Evolutionary conservation across 35 echinoderm and acorn worm species (phyloP).

Genomic region (Strongylocentrotus purpuratus): DNA sequence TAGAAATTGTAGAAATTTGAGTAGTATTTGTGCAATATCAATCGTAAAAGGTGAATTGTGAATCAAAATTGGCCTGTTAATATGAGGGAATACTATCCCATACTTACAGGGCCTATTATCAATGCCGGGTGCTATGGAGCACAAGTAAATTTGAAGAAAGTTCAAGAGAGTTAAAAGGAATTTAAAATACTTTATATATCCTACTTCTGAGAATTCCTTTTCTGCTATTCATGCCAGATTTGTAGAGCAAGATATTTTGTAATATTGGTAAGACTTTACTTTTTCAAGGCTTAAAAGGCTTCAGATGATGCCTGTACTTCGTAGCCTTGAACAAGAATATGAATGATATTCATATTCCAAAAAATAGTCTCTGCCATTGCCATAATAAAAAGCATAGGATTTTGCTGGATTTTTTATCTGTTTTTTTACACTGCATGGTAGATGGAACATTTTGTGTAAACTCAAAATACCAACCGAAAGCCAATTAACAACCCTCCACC

Average conservation of each 20-base stretch:
- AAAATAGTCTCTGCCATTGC: too few relatives aligned
- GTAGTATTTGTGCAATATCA: background rate
- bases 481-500: background rate
- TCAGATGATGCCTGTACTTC: too few relatives aligned
- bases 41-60: background rate
- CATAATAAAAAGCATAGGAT: too few relatives aligned
- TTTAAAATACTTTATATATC: background rate
- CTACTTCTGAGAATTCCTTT: too few relatives aligned
- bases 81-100: background rate
- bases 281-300: too few relatives aligned
- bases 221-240: too few relatives aligned
- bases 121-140: background rate
- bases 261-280: too few relatives aligned
- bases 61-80: background rate
- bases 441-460: background rate
- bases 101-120: background rate
- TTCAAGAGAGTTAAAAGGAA: background rate
- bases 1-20: background rate
- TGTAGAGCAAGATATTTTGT: too few relatives aligned
- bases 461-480: background rate
- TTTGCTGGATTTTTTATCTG: too few relatives aligned
- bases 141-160: background rate
- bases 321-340: too few relatives aligned
- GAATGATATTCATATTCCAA: too few relatives aligned
- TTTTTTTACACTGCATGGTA: too few relatives aligned